Evolutionary conservation across 2,797 vertebrate genomes (phyloP), one percentile per base, ranked within the genome.

Genomic region (Sebastes matsubarae): DNA sequence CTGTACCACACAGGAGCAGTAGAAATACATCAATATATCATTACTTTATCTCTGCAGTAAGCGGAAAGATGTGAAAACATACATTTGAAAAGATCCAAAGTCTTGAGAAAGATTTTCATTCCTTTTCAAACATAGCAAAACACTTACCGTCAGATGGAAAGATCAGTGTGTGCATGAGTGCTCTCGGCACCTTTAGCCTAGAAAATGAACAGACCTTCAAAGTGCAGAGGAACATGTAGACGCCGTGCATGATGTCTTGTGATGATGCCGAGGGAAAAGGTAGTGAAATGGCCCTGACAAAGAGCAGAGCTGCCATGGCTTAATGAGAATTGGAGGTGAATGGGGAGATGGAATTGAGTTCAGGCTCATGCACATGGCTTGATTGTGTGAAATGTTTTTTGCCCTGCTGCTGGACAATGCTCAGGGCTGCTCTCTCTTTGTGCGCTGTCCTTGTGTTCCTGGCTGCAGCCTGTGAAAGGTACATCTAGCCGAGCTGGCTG

Each of bases 191-290:
- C 60, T 77, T 86, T 61, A 86, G 50, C 72, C 18, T 11, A 64
- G 90, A 93, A 89, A 93, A 82, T 89, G 80, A 93, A 81, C 89
- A 92, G 87, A 90, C 86, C 80, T 92, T 92, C 75, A 86, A 83
- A 88, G 81, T 84, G 68, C 85, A 80, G 72, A 88, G 72, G 76
- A 79, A 81, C 85, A 83, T 75, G 82, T 36, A 75, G 83, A 79
- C 64, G 27, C 16, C 20, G 0, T 55, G 72, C 70, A 83, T 81
- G 72, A 61, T 50, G 71, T 52, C 82, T 83, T 87, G 79, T 80
- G 80, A 85, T 88, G 90, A 87, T 87, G 89, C 89, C 84, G 86
- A 76, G 90, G 72, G 71, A 65, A 91, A 83, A 86, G 84, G 80
- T 79, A 66, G 79, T 59, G 86, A 92, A 91, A 92, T 63, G 78